Base-by-base conservation (phyloP, 2,888 invertebrate species). In the Dichetophora obliterata region DNA sequence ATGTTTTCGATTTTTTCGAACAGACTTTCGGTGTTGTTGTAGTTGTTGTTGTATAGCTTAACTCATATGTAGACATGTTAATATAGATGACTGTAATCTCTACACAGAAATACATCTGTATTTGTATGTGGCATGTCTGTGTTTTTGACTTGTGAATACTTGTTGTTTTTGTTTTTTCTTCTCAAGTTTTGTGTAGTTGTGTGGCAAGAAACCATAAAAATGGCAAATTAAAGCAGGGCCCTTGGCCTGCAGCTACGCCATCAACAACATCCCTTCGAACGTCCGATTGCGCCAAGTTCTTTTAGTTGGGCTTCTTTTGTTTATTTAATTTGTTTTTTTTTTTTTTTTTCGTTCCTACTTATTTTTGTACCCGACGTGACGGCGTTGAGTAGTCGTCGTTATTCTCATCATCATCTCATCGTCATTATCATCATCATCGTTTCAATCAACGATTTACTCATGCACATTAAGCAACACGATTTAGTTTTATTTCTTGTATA, bases 171-270 rank as follows among this genome's bases (percentile, higher is more conserved):
- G 54, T 16, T 70, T 52, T 19, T 69, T 65, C 5, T 69, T 69
- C 24, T 48, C 50, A 16, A 8, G 48, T 52, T 52, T 52, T 19
- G 27, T 69, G 14, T 52, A n/a, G 16, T 27, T 72, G 27, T 74
- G 74, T 52, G 43, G 74, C 77, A 79, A 78, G 81, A 81, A 81
- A 78, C 81, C 81, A 80, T 81, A 81, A 79, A 81, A 81, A 81
- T 79, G 74, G 75, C 78, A 81, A 81, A 81, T 81, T 81, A 81
- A 80, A 66, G 66, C 37, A 73, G 48, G 72, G 74, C 65, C 65
- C 37, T 66, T 73, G 72, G 63, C 54, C 37, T 22, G 31, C 73
- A 48, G 73, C 61, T 16, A n/a, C 34, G 24, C 34, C 43, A 43
- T 14, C 43, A 43, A 43, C 43, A 43, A 43, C 43, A 43, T 43